phyloP scores from a whole-genome alignment of 1,140 invertebrate genomes.

The Samia ricini region DNA sequence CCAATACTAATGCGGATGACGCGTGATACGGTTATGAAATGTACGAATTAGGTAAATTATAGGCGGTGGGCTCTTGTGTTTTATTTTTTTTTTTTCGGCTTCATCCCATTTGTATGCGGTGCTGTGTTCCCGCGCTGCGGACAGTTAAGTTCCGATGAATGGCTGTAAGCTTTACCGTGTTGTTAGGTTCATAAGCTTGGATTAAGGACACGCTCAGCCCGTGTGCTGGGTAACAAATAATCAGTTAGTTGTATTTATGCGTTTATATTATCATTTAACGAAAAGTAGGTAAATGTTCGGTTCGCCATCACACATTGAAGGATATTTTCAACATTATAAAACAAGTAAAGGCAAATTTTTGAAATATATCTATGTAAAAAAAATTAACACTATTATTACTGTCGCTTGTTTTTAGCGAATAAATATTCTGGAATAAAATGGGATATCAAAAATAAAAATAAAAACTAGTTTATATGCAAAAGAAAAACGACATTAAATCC shows the following conservation, averaged over 20 bases:
- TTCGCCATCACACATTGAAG: no score
- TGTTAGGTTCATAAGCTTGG: conserved; percentile 2
- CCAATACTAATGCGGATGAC: conserved; percentile 13
- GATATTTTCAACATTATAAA: no score
- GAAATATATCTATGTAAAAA: no score
- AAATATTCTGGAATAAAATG: no score
- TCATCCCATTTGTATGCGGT: conserved; percentile 51
- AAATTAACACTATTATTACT: no score
- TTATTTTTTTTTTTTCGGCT: conserved; percentile 32
- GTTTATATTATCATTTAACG: background rate
- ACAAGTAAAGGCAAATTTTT: no score
- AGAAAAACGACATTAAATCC: no score
- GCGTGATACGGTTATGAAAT: conserved; percentile 37
- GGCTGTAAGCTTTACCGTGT: conserved; percentile 29
- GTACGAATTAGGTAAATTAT: conserved; percentile 37
- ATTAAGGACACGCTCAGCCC: conserved; percentile 2
- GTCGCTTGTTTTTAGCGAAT: no score
- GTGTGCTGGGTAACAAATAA: background rate
- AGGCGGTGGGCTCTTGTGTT: conserved; percentile 19
- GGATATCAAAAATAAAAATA: no score
- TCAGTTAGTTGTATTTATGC: background rate
- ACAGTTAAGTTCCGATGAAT: conserved; percentile 58
- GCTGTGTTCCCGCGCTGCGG: conserved; percentile 7
- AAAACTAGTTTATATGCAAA: no score
- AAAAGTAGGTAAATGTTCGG: background rate